These are phyloP conservation scores for Luidia sarsii DNA, from an alignment of 53 echinoderm and acorn worm genomes.

Conservation along the genomic window DNA sequence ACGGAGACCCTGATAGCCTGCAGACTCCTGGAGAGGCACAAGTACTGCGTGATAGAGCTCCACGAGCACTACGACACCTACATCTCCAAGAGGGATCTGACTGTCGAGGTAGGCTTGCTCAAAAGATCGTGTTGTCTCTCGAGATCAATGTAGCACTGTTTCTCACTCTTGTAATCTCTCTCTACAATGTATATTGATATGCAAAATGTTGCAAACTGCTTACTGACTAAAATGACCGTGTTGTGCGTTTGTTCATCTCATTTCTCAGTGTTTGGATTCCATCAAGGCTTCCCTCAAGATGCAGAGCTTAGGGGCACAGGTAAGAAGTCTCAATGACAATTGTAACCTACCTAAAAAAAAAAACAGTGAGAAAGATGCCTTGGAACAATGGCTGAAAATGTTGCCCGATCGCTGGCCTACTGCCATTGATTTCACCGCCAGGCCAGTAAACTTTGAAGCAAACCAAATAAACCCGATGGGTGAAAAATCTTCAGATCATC, in stretches of 20 bases:
- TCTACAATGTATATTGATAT: not conserved
- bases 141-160: no score
- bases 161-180: not conserved
- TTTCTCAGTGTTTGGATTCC: slow-evolving; percentile 84
- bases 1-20: slow-evolving; percentile 81
- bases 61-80: slow-evolving; percentile 98
- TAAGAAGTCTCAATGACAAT: no score
- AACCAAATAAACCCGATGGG: no score
- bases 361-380: no score
- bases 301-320: slow-evolving; percentile 88
- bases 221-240: not conserved
- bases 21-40: slow-evolving; percentile 84
- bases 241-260: slow-evolving; percentile 3
- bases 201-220: no score
- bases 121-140: not conserved
- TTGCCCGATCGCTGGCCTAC: no score
- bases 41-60: slow-evolving; percentile 86
- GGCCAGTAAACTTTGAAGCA: no score
- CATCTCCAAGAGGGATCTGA: slow-evolving; percentile 91
- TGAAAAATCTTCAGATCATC: no score
- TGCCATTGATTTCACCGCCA: no score
- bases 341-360: no score
- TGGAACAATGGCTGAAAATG: no score
- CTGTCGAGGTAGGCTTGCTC: slow-evolving; percentile 81
- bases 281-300: slow-evolving; percentile 95